Evolutionary conservation across 1,140 invertebrate species (phyloP), one percentile per base, ranked within the genome.

Genomic region (Oppia nitens): DNA sequence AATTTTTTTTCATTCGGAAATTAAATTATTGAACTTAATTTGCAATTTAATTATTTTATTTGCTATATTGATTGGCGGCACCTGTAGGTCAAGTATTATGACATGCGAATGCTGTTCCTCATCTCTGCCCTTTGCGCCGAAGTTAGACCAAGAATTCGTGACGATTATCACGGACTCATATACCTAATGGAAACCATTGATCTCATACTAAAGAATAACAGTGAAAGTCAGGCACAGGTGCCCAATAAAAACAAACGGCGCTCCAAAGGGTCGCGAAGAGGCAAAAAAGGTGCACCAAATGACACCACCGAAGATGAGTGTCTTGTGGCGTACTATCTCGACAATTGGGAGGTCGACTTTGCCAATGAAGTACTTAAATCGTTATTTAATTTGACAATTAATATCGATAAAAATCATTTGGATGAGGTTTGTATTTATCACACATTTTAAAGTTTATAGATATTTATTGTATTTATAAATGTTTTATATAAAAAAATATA

Each of bases 81-180:
- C n/a, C n/a, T n/a, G n/a, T 27, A 53, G 59, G 60, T 71, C 51
- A 69, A 76, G 74, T 81, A 84, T 65, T 94, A 84, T 74, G 84
- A 93, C 66, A 81, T 91, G 75, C 83, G 87, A 72, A 74, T 93
- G 57, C 70, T 95, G 50, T 95, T 94, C 70, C 75, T 95, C 27
- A 73, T 92, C 45, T 89, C 88, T 27, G 89, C 87, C 17, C 70
- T 91, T 25, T 82, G 82, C 68, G 71, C 78, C 49, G 73, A 83
- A 26, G 77, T 82, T 2, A 70, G 85, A 66, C 73, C 75, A 17
- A 79, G 79, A 68, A 74, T 94, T 3, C 81, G 80, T 65, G 76
- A 80, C 66, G 80, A 90, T 62, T 72, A 87, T 25, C 82, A 89
- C 72, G 87, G 86, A 2, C 78, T 91, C 60, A 80, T 78, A 20